Base-by-base conservation (phyloP, 2,888 invertebrate genomes). In the Formica aserva region DNA sequence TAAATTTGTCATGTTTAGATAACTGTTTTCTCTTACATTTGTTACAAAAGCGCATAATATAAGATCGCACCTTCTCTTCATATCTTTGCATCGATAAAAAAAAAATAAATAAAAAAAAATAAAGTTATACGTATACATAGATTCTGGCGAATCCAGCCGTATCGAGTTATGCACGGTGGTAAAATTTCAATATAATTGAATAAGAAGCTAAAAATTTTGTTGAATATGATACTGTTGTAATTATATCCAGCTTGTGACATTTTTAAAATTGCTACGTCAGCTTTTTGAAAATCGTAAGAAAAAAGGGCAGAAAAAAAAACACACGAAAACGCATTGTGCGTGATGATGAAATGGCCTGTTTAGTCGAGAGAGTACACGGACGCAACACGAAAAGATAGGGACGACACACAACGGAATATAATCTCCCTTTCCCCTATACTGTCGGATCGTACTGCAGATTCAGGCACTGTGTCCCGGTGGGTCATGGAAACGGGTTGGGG, bases 301-400 rank as follows among this genome's bases (percentile, higher is more conserved):
- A 78, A 63, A 84, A 82, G 71, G 85, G 71, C 78, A 82, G 84
- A 83, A 69, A 82, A 87, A 57, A 87, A 45, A 45, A 15, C 2
- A 86, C 86, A 5, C 41, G 41, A 13, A 45, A 57, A n/a, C 18
- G 52, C n/a, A 41, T 15, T 18, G 57, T 32, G 69, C 38, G 26
- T 11, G 85, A 62, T 85, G 90, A 89, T 86, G 90, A 90, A 90
- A 90, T 88, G 90, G 90, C 85, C 85, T 86, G 89, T 88, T 90
- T 87, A 89, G 84, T 66, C 62, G 88, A 84, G 85, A 83, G 57
- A 86, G 77, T 87, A 86, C 82, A 88, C 83, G 86, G 38, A 82
- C 63, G 87, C 87, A 86, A 86, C 87, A 85, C 81, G 88, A 89
- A 90, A 89, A 89, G 88, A 86, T 85, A 88, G 90, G 76, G 62